Conservation (phyloP, 2,888 invertebrate genomes). For the Napeogenes inachia region DNA sequence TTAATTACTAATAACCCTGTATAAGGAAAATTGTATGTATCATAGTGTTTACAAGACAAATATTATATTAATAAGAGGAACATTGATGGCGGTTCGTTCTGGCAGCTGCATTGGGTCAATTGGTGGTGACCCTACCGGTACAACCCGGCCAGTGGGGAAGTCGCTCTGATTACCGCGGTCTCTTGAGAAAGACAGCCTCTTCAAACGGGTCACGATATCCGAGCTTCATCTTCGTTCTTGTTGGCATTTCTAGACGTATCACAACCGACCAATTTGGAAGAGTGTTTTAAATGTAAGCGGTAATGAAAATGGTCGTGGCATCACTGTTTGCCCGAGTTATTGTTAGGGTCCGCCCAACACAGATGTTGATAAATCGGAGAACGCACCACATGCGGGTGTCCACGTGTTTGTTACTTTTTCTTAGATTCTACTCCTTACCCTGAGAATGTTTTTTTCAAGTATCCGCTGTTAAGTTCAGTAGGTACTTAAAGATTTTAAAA, state of each 20-base stretch:
- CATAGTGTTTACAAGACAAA: constrained; percentile 11
- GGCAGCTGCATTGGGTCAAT: constrained; percentile 69
- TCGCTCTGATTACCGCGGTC: constrained; percentile 28
- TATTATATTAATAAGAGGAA: constrained; percentile 44
- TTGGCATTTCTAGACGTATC: constrained; percentile 39
- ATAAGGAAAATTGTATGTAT: neutral
- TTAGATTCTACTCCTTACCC: constrained; percentile 38
- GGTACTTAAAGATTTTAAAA: constrained; percentile 5
- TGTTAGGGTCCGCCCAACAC: constrained; percentile 35
- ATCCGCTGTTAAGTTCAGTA: constrained; percentile 13
- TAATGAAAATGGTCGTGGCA: constrained; percentile 6
- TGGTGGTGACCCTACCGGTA: constrained; percentile 64
- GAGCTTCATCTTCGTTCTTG: constrained; percentile 40
- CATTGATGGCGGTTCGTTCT: constrained; percentile 53
- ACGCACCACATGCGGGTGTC: constrained; percentile 59
- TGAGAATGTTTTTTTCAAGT: constrained; percentile 43
- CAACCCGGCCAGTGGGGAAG: constrained; percentile 50
- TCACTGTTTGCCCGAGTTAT: constrained; percentile 12
- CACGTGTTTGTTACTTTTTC: constrained; percentile 58
- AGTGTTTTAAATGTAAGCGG: constrained; percentile 34
- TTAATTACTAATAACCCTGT: neutral
- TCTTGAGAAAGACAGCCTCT: constrained; percentile 32
- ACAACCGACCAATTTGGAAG: constrained; percentile 38
- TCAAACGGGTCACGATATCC: constrained; percentile 39
- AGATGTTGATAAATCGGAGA: constrained; percentile 50